Percentiles rank a stretch among this genome's conserved stretches.
Conservation (phyloP, 2,113 vertebrate genomes). For the Pterocles gutturalis region DNA sequence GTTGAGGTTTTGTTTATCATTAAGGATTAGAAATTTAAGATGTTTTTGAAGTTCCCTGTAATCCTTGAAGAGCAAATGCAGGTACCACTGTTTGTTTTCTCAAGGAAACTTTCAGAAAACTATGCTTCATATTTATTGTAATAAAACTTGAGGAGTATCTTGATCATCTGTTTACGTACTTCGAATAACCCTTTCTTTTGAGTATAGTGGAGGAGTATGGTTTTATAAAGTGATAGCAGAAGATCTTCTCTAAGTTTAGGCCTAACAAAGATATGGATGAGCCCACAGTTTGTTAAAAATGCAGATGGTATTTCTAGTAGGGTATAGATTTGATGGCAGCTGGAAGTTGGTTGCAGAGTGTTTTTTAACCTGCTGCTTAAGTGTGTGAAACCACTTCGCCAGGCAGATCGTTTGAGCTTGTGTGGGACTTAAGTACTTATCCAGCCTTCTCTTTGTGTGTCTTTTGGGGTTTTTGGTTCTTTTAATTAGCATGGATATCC, state of each 20-base stretch:
- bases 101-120: neutral
- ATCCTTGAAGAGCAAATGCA: neutral
- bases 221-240: neutral
- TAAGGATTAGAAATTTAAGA: neutral
- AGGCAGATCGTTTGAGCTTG: neutral
- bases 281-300: neutral
- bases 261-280: neutral
- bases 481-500: neutral
- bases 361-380: neutral
- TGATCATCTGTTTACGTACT: neutral
- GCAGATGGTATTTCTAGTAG: neutral
- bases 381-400: neutral
- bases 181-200: neutral
- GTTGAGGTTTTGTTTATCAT: neutral
- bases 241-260: neutral
- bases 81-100: neutral
- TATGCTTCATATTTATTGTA: neutral
- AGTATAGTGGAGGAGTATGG: neutral
- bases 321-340: neutral
- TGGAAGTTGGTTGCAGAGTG: neutral
- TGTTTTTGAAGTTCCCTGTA: neutral
- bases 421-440: neutral
- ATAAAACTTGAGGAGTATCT: neutral
- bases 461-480: neutral
- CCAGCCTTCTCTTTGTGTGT: neutral